phyloP scores from a whole-genome alignment of 2,797 vertebrate species.

The Margarornis squamiger region DNA sequence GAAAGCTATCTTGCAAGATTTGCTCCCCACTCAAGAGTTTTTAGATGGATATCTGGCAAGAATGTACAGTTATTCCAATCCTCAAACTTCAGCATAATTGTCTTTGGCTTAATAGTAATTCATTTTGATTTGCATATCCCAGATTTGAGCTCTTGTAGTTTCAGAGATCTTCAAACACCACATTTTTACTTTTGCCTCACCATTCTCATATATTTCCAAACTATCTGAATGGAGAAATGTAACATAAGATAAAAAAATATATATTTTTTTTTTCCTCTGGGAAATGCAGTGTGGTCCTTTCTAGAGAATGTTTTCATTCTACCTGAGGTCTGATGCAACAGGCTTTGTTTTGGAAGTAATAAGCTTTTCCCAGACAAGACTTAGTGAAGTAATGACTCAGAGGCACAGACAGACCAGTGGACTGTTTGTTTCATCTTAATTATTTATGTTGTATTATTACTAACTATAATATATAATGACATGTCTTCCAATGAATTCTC shows the following conservation, averaged over 20 bases:
- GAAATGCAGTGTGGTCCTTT: neutral
- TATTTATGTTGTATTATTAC: neutral
- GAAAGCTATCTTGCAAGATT: slow-evolving; percentile 9
- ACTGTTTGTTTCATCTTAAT: slow-evolving; percentile 3
- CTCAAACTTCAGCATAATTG: neutral
- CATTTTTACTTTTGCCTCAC: neutral
- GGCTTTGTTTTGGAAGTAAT: neutral
- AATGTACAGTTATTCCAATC: neutral
- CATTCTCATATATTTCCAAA: neutral
- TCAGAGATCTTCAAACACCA: neutral
- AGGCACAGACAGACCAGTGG: neutral
- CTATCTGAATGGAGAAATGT: neutral
- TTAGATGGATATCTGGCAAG: neutral
- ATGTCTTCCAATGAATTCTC: neutral
- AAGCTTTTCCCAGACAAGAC: neutral
- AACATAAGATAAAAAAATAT: neutral
- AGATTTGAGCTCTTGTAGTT: neutral
- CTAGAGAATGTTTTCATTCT: neutral
- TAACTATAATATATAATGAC: neutral
- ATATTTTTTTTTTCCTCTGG: neutral
- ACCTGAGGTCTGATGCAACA: neutral
- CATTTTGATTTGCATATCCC: neutral
- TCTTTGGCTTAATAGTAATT: neutral
- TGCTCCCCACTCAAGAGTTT: neutral
- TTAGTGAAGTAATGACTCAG: neutral